These are phyloP conservation scores for Ostrea edulis DNA, from an alignment of 1,140 invertebrate genomes.

Conservation along the genomic window DNA sequence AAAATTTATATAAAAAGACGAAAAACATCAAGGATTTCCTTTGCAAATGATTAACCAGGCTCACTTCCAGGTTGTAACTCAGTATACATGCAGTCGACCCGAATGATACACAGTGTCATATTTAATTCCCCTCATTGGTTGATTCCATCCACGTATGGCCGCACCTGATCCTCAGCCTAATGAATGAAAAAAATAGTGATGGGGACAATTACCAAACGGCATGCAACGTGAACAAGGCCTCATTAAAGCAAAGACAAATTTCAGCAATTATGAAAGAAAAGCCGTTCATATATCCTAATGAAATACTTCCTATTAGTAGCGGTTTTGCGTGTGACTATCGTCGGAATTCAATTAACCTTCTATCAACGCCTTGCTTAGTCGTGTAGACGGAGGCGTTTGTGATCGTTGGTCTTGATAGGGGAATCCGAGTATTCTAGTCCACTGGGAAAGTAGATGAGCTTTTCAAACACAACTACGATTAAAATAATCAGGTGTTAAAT, in stretches of 20 bases:
- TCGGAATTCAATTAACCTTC: constrained; percentile 11
- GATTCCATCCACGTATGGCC: not conserved
- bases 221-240: constrained; percentile 7
- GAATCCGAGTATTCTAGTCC: not conserved
- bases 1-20: not conserved
- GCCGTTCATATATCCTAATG: constrained; percentile 24
- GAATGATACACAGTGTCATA: not conserved
- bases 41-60: not conserved
- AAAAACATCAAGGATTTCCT: not conserved
- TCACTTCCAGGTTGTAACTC: not conserved
- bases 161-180: constrained; percentile 5
- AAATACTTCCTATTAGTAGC: constrained; percentile 17
- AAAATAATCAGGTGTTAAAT: not conserved
- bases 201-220: constrained; percentile 13
- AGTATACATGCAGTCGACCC: not conserved
- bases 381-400: not conserved
- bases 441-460: not conserved
- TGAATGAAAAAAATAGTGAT: constrained; percentile 5
- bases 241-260: constrained; percentile 31
- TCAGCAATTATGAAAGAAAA: constrained; percentile 34
- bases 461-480: not conserved
- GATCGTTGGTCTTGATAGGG: not conserved
- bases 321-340: constrained; percentile 14
- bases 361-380: not conserved
- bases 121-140: not conserved